These are phyloP conservation scores for Ptychodera flava DNA, from an alignment of 35 echinoderm and acorn worm species.

Conservation along the genomic window DNA sequence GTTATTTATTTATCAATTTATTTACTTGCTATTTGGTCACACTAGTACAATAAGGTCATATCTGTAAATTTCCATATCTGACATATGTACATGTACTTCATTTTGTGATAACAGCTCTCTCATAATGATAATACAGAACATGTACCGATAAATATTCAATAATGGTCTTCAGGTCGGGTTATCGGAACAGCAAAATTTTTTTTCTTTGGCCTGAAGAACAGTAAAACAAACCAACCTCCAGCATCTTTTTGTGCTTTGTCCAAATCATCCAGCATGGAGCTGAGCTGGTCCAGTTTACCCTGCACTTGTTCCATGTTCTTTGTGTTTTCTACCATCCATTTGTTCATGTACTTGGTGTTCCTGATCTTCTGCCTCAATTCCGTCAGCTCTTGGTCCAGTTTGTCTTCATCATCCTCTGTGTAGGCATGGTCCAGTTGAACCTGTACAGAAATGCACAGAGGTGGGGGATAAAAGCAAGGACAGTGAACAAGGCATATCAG, in stretches of 20 bases:
- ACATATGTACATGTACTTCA: too few relatives aligned
- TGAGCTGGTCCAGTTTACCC: not conserved
- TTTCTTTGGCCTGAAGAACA: not conserved
- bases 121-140: not conserved
- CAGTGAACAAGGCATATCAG: too few relatives aligned
- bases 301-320: conserved; percentile 10
- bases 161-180: not conserved
- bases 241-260: not conserved
- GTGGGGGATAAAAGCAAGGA: too few relatives aligned
- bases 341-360: conserved; percentile 30
- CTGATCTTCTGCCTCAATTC: conserved; percentile 54
- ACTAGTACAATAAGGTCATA: too few relatives aligned
- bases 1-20: too few relatives aligned
- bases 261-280: not conserved
- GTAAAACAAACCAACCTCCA: not conserved
- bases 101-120: too few relatives aligned
- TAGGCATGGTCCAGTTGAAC: conserved; percentile 35
- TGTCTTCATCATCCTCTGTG: conserved; percentile 45
- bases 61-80: too few relatives aligned
- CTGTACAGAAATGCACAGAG: conserved; percentile 20
- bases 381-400: conserved; percentile 65
- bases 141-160: not conserved
- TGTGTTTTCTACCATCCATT: not conserved
- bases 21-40: too few relatives aligned
- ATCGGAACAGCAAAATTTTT: not conserved